Conservation (phyloP, 2,797 vertebrate genomes). For the Sebastes oblongus region DNA sequence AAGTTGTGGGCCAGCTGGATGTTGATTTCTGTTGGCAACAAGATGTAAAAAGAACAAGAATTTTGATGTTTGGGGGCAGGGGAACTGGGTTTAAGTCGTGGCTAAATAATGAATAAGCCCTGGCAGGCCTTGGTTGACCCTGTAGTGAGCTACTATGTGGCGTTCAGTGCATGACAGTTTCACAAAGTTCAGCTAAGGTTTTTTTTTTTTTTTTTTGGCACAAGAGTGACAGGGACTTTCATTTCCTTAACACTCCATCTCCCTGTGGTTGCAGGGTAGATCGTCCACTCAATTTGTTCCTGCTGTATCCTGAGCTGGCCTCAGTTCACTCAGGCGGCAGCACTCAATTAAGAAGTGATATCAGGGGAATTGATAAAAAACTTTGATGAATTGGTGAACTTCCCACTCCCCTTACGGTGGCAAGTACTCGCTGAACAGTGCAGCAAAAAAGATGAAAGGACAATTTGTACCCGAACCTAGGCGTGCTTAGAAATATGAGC, state of each 20-base stretch:
- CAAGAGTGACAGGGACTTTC: neutral
- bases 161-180: neutral
- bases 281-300: conserved; percentile 32
- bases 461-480: conserved; percentile 42
- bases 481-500: conserved; percentile 53
- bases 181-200: conserved; percentile 12
- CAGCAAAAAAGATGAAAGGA: conserved; percentile 53
- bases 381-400: conserved; percentile 52
- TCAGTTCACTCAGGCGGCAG: conserved; percentile 33
- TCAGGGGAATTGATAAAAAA: conserved; percentile 51
- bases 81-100: conserved; percentile 32
- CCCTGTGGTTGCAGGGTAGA: conserved; percentile 7
- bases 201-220: neutral
- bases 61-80: conserved; percentile 32
- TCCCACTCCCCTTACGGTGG: neutral
- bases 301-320: conserved; percentile 20
- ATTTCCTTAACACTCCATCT: conserved; percentile 1
- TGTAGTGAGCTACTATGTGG: conserved; percentile 14
- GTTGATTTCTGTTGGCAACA: conserved; percentile 44
- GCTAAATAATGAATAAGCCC: conserved; percentile 51
- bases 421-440: neutral
- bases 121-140: neutral
- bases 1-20: conserved; percentile 60
- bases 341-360: conserved; percentile 54
- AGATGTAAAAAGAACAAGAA: conserved; percentile 52